These are phyloP conservation scores for Phalangium opilio DNA, from an alignment of 2,888 invertebrate genomes.

Conservation along the genomic window DNA sequence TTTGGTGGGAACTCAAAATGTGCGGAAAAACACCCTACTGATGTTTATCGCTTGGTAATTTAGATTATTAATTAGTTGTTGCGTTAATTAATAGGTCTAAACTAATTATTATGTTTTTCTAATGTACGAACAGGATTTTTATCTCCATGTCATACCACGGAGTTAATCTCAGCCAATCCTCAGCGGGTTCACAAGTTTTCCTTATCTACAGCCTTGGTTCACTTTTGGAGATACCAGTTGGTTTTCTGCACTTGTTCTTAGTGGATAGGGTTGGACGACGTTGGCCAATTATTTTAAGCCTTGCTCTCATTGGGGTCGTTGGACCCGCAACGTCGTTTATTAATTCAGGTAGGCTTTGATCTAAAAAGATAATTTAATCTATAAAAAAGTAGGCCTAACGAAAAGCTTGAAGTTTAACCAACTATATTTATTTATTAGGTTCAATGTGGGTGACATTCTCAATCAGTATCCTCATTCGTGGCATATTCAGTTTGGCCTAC, in stretches of 20 bases:
- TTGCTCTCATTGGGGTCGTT: slow-evolving; percentile 64
- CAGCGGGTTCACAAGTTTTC: no score
- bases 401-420: slow-evolving; percentile 64
- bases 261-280: slow-evolving; percentile 15
- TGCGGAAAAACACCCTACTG: no score
- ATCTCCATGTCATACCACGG: no score
- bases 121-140: no score
- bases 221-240: slow-evolving; percentile 15
- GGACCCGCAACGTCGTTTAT: slow-evolving; percentile 25
- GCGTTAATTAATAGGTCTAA: no score
- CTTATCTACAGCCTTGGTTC: slow-evolving; percentile 8
- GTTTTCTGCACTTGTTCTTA: slow-evolving; percentile 14
- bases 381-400: no score
- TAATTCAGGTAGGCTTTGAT: background rate
- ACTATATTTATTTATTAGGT: slow-evolving; percentile 48
- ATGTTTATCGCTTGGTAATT: no score
- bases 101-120: no score
- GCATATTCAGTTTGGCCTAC: slow-evolving; percentile 73
- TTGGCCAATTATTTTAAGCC: slow-evolving; percentile 41
- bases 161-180: no score
- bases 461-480: slow-evolving; percentile 34
- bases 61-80: no score
- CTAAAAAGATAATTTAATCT: no score
- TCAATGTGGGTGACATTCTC: background rate
- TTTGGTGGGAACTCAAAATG: no score